Evolutionary conservation across 2,113 vertebrate species (phyloP).

Genomic region (Cottus gobio): DNA sequence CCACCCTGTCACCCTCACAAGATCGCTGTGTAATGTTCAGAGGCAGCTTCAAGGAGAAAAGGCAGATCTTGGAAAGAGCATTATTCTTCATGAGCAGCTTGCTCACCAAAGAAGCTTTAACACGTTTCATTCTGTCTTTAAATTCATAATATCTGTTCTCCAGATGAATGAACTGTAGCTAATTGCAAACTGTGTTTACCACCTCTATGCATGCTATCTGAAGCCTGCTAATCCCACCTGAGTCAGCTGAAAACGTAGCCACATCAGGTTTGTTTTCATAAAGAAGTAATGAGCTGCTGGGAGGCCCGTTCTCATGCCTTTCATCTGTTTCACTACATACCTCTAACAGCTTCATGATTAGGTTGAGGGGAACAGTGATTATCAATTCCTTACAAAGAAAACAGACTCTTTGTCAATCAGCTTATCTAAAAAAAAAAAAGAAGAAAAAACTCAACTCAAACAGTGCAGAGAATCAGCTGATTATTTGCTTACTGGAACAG

Average conservation of each 20-base stretch:
- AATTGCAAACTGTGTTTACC: conserved; percentile 56
- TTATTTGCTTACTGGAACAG: conserved; percentile 34
- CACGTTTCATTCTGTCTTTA: conserved; percentile 22
- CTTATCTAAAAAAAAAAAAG: conserved; percentile 50
- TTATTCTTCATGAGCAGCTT: conserved; percentile 22
- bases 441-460: conserved; percentile 7
- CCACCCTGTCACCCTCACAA: conserved; percentile 13
- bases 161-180: conserved; percentile 53
- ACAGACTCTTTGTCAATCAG: conserved; percentile 27
- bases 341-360: conserved; percentile 22
- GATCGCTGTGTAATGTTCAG: conserved; percentile 4
- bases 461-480: conserved; percentile 33
- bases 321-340: conserved; percentile 1
- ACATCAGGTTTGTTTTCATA: conserved; percentile 42
- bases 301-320: not conserved
- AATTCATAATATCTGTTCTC: conserved; percentile 47
- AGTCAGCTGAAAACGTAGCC: conserved; percentile 50
- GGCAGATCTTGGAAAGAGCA: not conserved
- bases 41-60: conserved; percentile 5
- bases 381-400: conserved; percentile 26
- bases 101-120: conserved; percentile 13
- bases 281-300: not conserved
- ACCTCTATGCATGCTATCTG: conserved; percentile 31
- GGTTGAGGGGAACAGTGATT: not conserved
- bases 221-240: conserved; percentile 23